Conservation (phyloP, 2,113 vertebrate species). For the Callithrix jacchus region DNA sequence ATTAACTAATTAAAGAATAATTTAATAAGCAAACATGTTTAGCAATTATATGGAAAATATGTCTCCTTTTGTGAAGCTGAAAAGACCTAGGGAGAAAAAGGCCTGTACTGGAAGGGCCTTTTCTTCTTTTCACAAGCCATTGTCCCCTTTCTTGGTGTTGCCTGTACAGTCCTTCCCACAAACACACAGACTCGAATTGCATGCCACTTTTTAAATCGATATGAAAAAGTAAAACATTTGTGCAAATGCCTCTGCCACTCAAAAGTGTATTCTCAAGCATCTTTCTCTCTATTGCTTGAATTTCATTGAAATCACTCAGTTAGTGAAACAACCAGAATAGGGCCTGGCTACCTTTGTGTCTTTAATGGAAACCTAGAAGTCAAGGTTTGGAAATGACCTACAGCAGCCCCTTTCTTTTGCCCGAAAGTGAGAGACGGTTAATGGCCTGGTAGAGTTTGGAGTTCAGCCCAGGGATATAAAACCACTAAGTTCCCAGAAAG, state of each 20-base stretch:
- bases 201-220: constrained; percentile 51
- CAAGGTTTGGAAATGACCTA: neutral
- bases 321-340: neutral
- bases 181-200: neutral
- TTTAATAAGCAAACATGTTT: constrained; percentile 93
- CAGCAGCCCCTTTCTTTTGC: neutral
- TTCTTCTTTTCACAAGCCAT: constrained; percentile 54
- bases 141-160: constrained; percentile 44
- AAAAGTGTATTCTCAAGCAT: neutral
- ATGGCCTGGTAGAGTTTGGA: neutral
- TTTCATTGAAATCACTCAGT: constrained; percentile 15
- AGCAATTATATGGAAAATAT: constrained; percentile 82
- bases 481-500: neutral
- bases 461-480: neutral
- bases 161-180: constrained; percentile 10
- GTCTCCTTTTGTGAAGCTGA: constrained; percentile 77
- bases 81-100: constrained; percentile 72
- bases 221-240: constrained; percentile 8
- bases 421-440: rapidly evolving
- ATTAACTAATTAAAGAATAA: constrained; percentile 95
- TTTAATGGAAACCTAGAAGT: neutral
- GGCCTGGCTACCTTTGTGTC: neutral
- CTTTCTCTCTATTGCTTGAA: neutral
- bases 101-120: constrained; percentile 28
- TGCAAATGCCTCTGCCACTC: neutral